Conservation (phyloP, 2,888 invertebrate genomes). For the Phortica okadai region DNA sequence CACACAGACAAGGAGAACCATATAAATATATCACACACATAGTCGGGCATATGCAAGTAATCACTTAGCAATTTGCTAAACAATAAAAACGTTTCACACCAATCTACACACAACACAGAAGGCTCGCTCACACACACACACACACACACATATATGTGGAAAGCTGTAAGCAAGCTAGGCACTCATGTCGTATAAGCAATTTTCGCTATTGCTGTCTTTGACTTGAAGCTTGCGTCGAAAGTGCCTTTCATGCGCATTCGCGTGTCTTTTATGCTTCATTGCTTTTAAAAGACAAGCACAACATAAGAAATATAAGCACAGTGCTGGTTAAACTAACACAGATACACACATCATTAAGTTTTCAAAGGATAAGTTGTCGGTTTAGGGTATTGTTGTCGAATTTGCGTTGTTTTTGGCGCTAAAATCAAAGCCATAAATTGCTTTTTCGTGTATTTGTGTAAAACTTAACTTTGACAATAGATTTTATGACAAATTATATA, state of each 20-base stretch:
- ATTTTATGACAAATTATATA: no score
- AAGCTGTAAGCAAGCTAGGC: background rate
- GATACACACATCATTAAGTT: background rate
- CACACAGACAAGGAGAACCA: background rate
- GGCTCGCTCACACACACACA: background rate
- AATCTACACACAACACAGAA: background rate
- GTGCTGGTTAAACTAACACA: no score
- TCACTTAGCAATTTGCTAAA: constrained; percentile 29
- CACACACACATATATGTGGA: background rate
- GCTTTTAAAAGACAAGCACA: background rate
- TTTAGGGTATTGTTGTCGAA: background rate
- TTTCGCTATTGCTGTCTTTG: background rate
- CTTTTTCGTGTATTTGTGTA: no score
- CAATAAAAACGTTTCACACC: constrained; percentile 21
- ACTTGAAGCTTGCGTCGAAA: background rate
- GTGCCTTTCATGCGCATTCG: constrained; percentile 17
- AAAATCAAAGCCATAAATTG: background rate
- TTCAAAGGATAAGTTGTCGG: no score
- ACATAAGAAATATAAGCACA: no score
- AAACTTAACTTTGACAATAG: no score
- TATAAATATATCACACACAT: background rate
- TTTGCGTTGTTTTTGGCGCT: constrained; percentile 4
- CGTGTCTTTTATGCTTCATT: constrained; percentile 58
- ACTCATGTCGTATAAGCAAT: constrained; percentile 16
- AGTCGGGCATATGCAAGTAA: constrained; percentile 8